A percentile compares a stretch with the other conserved stretches of the same genome.
Conservation (phyloP, 2,113 vertebrate species). For the Tupaia tana region DNA sequence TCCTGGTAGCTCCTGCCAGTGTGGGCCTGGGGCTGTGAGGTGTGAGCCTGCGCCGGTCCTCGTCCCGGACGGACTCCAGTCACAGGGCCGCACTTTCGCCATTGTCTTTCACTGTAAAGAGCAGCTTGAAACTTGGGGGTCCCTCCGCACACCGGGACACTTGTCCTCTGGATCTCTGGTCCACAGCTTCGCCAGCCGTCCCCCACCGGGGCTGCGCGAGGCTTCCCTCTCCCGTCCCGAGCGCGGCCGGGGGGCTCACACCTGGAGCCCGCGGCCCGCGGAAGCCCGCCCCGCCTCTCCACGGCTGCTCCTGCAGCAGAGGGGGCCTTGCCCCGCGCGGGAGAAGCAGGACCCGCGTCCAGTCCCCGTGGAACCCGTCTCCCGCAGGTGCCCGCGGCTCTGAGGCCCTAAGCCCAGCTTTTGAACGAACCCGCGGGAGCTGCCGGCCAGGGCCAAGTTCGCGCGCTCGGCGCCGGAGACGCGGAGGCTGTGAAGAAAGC, state of each 20-base stretch:
- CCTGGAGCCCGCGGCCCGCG: neutral
- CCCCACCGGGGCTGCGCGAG: too few relatives aligned
- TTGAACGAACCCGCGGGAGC: neutral
- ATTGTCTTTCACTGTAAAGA: neutral
- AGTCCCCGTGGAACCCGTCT: too few relatives aligned
- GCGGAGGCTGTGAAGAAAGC: conserved; percentile 85
- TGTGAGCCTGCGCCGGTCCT: neutral
- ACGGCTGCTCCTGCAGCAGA: too few relatives aligned
- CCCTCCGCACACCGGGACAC: neutral
- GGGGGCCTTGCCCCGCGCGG: too few relatives aligned
- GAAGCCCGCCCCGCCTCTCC: too few relatives aligned
- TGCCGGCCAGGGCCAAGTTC: conserved; percentile 55
- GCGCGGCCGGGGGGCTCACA: neutral
- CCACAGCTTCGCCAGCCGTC: too few relatives aligned
- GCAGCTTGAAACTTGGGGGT: neutral
- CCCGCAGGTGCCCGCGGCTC: too few relatives aligned
- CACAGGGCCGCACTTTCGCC: neutral
- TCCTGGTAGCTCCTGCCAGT: too few relatives aligned
- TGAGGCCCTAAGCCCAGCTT: too few relatives aligned
- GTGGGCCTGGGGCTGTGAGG: neutral
- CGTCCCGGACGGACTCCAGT: neutral
- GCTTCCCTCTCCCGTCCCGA: too few relatives aligned
- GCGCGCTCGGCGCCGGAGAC: conserved; percentile 56
- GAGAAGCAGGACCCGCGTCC: too few relatives aligned
- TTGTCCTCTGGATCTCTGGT: neutral